Evolutionary conservation across 2,888 invertebrate genomes (phyloP).

Genomic region (Nymphalis c-album): DNA sequence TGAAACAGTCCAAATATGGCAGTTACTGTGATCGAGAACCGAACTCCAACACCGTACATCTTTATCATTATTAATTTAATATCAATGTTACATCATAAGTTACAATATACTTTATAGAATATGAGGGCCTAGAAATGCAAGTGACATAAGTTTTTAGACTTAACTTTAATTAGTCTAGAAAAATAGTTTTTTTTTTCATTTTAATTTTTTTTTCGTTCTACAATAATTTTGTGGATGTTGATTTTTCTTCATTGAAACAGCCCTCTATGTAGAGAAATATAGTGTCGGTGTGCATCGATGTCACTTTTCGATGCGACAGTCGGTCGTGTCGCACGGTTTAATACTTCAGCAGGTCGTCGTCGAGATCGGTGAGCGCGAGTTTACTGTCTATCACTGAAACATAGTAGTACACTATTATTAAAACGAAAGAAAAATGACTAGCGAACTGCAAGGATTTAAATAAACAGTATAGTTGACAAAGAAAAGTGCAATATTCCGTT

Average conservation of each 20-base stretch:
- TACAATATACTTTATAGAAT: constrained; percentile 14
- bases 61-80: constrained; percentile 11
- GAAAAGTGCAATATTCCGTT: too few relatives aligned
- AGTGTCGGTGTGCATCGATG: constrained; percentile 15
- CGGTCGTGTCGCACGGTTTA: constrained; percentile 45
- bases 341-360: constrained; percentile 71
- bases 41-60: constrained; percentile 16
- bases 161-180: constrained; percentile 35
- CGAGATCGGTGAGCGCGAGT: constrained; percentile 69
- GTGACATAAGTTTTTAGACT: background rate
- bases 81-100: constrained; percentile 14
- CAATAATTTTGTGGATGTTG: background rate
- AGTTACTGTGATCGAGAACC: constrained; percentile 44
- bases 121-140: constrained; percentile 21
- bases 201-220: constrained; percentile 25
- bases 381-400: constrained; percentile 77
- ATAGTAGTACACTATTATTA: background rate
- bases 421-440: background rate
- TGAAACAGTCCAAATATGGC: constrained; percentile 60
- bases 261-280: background rate
- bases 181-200: constrained; percentile 36
- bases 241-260: background rate
- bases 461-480: too few relatives aligned
- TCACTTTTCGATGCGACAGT: constrained; percentile 20
- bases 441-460: too few relatives aligned